Base-by-base conservation (phyloP, 2,797 vertebrate species). In the Aquila chrysaetos region DNA sequence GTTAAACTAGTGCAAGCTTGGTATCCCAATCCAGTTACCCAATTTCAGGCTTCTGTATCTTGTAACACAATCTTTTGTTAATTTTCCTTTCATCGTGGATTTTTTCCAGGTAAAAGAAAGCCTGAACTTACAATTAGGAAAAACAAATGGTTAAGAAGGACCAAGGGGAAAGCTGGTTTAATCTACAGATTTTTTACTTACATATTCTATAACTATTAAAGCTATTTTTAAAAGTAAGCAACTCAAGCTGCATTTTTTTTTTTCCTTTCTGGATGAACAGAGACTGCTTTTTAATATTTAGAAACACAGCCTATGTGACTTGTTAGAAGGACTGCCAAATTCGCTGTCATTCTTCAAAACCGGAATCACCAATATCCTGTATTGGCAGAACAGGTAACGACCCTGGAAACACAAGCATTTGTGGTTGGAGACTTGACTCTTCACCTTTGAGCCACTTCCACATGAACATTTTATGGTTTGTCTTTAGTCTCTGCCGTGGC, bases 1-100 rank as follows among this genome's bases (percentile, higher is more conserved):
- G 91, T 97, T 96, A 96, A 96, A 93, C 25, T 64, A 44, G 18
- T 54, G 49, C 33, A 69, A 44, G 31, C n/a, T 64, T 56, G 30
- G 16, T 27, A 49, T 1, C 48, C 48, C 24, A 49, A 80, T 56
- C 16, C 39, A 80, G n/a, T 49, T 85, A 74, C 41, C 37, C 70
- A 68, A 1, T 33, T 67, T 46, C 49, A 80, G 19, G 37, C 37
- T 88, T 92, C 74, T 61, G 22, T 60, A 57, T 24, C 54, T 80
- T 68, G 30, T 64, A 59, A 48, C 18, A 82, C 1, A 10, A 10
- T 53, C 25, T 74, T 93, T 77, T 46, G 10, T 64, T 88, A 80
- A 68, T 39, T 81, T 31, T 60, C 51, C 17, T 65, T 79, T 67
- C 86, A 80, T 31, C 17, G 19, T 4, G 28, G 51, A 25, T 56